Evolutionary conservation across 2,113 vertebrate genomes (phyloP).

Genomic region (Pantherophis guttatus): DNA sequence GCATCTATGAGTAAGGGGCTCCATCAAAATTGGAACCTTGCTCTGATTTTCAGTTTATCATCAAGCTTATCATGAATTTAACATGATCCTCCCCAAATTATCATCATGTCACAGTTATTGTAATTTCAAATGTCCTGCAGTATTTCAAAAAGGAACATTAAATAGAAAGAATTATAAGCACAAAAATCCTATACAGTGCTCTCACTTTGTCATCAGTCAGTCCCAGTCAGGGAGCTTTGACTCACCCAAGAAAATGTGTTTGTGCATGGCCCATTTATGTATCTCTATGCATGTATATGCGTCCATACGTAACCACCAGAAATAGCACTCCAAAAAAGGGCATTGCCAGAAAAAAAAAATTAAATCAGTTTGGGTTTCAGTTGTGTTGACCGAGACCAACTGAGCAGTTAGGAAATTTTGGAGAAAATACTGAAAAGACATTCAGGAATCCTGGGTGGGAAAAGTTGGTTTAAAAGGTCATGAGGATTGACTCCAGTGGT

Average conservation of each 20-base stretch:
- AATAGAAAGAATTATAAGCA: background rate
- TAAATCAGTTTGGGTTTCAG: background rate
- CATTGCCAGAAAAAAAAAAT: background rate
- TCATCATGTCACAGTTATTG: background rate
- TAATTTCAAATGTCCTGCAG: background rate
- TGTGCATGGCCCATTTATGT: background rate
- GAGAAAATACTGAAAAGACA: background rate
- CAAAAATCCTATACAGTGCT: background rate
- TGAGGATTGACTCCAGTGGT: background rate
- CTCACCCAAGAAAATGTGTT: background rate
- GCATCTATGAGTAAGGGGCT: background rate
- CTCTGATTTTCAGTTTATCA: background rate
- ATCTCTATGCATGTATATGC: background rate
- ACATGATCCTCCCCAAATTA: background rate
- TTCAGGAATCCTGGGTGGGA: background rate
- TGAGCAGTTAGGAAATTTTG: background rate
- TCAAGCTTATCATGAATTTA: background rate
- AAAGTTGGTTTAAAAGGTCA: background rate
- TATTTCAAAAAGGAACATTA: background rate
- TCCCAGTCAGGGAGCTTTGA: background rate
- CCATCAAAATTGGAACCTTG: background rate
- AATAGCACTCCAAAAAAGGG: background rate
- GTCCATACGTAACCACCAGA: background rate
- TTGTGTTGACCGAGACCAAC: background rate
- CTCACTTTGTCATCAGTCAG: background rate